Conservation (phyloP, 35 echinoderm and acorn worm genomes). For the Hemicentrotus pulcherrimus region DNA sequence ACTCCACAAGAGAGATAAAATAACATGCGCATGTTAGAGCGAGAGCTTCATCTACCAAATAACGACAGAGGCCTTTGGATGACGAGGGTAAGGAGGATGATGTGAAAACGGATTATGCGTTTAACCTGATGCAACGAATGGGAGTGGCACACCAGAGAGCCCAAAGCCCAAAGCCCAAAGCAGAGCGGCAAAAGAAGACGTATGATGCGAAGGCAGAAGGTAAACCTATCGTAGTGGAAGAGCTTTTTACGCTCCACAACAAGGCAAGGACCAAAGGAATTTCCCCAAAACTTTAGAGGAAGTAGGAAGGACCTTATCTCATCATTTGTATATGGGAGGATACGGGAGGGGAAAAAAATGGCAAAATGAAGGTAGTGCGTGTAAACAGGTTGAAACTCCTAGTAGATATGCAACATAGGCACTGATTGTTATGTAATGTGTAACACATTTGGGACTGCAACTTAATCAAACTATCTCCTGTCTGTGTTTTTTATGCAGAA, state of each 20-base stretch:
- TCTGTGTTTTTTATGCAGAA: too few relatives aligned
- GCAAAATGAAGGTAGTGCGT: not conserved
- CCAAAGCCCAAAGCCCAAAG: not conserved
- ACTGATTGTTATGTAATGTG: too few relatives aligned
- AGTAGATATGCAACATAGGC: too few relatives aligned
- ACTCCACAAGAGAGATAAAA: too few relatives aligned
- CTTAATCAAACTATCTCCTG: too few relatives aligned
- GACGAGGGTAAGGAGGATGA: not conserved
- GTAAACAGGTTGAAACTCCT: too few relatives aligned
- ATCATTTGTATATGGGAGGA: not conserved
- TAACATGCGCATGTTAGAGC: too few relatives aligned
- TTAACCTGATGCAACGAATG: not conserved
- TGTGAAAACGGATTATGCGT: conserved; percentile 35
- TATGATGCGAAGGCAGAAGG: too few relatives aligned
- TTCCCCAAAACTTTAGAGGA: conserved; percentile 45
- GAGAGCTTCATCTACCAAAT: too few relatives aligned
- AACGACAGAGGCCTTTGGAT: conserved; percentile 40
- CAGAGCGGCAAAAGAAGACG: too few relatives aligned
- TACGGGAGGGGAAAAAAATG: not conserved
- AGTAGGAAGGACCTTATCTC: conserved; percentile 42
- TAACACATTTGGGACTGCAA: too few relatives aligned
- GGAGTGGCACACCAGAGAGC: conserved; percentile 45
- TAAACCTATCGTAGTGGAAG: not conserved
- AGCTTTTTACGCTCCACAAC: conserved; percentile 40
- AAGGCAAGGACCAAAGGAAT: conserved; percentile 52